Evolutionary conservation across 2,888 invertebrate species (phyloP), one percentile per base, ranked within the genome.

Genomic region (Pinctada fucata): DNA sequence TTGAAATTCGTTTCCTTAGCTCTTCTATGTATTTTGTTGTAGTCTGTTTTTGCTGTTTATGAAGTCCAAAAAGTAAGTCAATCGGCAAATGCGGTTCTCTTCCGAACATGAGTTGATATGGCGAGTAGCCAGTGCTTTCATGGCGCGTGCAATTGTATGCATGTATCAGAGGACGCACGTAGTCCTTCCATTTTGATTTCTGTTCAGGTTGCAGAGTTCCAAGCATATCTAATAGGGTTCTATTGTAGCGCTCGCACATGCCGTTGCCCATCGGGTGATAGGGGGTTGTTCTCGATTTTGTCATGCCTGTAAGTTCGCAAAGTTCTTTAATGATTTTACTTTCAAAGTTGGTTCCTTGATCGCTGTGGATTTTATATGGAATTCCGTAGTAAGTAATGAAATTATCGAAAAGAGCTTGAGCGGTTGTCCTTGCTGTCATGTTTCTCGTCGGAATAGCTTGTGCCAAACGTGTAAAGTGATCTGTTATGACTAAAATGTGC

Each of bases 341-440:
- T 13, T 78, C 73, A 48, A 78, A 72, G 63, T 78, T 78, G 3
- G 73, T 68, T 3, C 77, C 69, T 72, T 78, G 78, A 31, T 72
- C 72, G 10, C 72, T 58, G 31, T 78, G 73, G 6, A 78, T 2
- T 2, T 69, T 47, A n/a, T 72, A 51, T 45, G 71, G 76, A 13
- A 76, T 47, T 3, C 65, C 76, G 31, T 76, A 71, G 31, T 76
- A 45, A n/a, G 71, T 50, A 5, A 64, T 49, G 16, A 49, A 76
- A 49, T 76, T 63, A 13, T 50, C 47, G 8, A 63, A 76, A n/a
- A 76, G 47, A 8, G 51, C 71, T 50, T 76, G 49, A 4, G 71
- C 65, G 13, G 76, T 70, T 51, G 65, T 76, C 48, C 63, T 69
- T 0, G 75, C 75, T 8, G 49, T 67, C 47, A 47, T 45, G 52